Evolutionary conservation across 2,888 invertebrate species (phyloP).

Genomic region (Crepidodera aurea): DNA sequence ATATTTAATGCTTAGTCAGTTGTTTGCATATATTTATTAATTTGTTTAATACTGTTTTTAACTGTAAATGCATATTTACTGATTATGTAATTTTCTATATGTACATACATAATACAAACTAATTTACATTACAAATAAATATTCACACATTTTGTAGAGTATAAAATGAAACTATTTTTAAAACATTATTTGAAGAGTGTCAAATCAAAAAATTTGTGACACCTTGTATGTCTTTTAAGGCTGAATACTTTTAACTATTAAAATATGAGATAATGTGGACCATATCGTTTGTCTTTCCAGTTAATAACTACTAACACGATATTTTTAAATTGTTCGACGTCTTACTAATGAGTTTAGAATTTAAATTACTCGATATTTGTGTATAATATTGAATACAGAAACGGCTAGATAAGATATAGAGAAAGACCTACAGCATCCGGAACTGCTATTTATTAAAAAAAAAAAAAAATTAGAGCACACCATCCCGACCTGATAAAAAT

Average conservation of each 20-base stretch:
- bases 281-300: constrained; percentile 9
- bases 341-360: constrained; percentile 29
- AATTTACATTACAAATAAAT: constrained; percentile 12
- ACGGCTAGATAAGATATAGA: constrained; percentile 51
- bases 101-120: constrained; percentile 12
- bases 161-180: too few species aligned
- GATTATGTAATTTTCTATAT: constrained; percentile 1
- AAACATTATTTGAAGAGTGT: too few species aligned
- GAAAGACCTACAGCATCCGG: constrained; percentile 46
- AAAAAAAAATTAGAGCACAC: constrained; percentile 34
- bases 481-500: constrained; percentile 42
- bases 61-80: constrained; percentile 12
- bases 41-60: constrained; percentile 13
- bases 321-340: constrained; percentile 8
- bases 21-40: constrained; percentile 6
- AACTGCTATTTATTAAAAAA: constrained; percentile 32
- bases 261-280: constrained; percentile 14
- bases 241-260: not conserved
- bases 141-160: not conserved
- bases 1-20: constrained; percentile 3
- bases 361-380: constrained; percentile 21
- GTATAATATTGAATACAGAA: constrained; percentile 44
- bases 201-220: too few species aligned
- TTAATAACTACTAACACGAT: not conserved
- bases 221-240: not conserved